Percentiles rank a stretch among this genome's conserved stretches.
phyloP scores from a whole-genome alignment of 2,888 invertebrate genomes.

The Tetanocera ferruginea region DNA sequence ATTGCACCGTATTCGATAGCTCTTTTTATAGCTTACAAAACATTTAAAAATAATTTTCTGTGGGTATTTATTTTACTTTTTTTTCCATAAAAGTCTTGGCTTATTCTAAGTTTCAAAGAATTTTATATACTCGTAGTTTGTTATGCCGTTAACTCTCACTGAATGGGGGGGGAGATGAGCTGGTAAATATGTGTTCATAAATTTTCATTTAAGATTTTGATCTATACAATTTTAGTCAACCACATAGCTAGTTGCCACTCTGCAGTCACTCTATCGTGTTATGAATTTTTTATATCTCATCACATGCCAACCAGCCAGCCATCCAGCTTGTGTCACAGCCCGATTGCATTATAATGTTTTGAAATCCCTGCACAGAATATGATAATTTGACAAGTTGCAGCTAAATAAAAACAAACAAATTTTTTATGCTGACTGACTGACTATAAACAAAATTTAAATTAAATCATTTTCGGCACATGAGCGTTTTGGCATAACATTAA shows the following conservation, averaged over 20 bases:
- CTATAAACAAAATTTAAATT: conserved; percentile 22
- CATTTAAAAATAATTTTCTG: too few species aligned
- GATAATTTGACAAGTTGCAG: conserved; percentile 36
- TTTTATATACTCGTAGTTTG: too few species aligned
- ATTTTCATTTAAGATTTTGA: too few species aligned
- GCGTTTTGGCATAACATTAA: neutral
- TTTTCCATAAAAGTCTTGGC: too few species aligned
- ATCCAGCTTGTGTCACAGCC: neutral
- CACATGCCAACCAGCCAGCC: neutral
- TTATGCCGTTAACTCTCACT: too few species aligned
- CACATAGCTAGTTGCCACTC: neutral
- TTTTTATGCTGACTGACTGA: conserved; percentile 14
- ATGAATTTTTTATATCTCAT: conserved; percentile 18
- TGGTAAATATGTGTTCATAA: too few species aligned
- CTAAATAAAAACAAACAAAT: conserved; percentile 22
- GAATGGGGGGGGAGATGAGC: too few species aligned
- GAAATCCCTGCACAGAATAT: conserved; percentile 22
- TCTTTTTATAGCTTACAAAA: too few species aligned
- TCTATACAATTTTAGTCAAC: too few species aligned
- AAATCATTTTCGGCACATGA: neutral
- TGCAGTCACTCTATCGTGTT: neutral
- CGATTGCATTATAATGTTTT: conserved; percentile 7
- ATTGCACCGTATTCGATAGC: too few species aligned
- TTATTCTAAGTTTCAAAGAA: too few species aligned
- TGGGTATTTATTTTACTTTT: too few species aligned